Percentiles rank a stretch among this genome's conserved stretches.
Evolutionary conservation across 2,113 vertebrate species (phyloP).

Genomic region (Thalassarche chlororhynchos): DNA sequence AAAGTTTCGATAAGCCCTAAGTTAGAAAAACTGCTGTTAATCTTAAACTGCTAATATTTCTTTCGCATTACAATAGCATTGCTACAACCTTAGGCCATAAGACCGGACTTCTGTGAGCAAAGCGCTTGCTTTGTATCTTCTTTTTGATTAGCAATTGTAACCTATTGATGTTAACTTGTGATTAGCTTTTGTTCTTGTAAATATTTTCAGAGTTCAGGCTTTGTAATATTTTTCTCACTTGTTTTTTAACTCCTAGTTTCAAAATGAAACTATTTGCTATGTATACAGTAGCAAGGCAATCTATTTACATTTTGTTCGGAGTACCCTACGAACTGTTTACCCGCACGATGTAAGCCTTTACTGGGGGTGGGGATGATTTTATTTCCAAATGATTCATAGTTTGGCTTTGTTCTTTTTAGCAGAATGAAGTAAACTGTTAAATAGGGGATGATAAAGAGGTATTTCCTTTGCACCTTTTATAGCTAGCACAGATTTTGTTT

Average conservation of each 20-base stretch:
- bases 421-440: constrained; percentile 85
- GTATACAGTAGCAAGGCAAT: constrained; percentile 64
- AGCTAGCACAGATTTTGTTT: constrained; percentile 81
- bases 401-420: constrained; percentile 62
- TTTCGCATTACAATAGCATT: not conserved
- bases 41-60: not conserved
- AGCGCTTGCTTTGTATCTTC: not conserved
- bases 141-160: not conserved
- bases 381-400: constrained; percentile 74
- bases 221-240: constrained; percentile 51
- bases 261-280: constrained; percentile 61
- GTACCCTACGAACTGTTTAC: constrained; percentile 71
- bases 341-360: constrained; percentile 61
- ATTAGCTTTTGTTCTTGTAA: constrained; percentile 25
- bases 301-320: constrained; percentile 70
- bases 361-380: constrained; percentile 59
- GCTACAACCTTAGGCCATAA: not conserved
- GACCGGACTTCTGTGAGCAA: not conserved
- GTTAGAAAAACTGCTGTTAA: not conserved
- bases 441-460: constrained; percentile 81
- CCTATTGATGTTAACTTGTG: not conserved
- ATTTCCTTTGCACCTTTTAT: constrained; percentile 87
- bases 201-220: constrained; percentile 24
- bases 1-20: not conserved
- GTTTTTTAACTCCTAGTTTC: constrained; percentile 42